A percentile compares a stretch with the other conserved stretches of the same genome.
These are phyloP conservation scores for Physella acuta DNA, from an alignment of 1,140 invertebrate genomes.

Conservation along the genomic window DNA sequence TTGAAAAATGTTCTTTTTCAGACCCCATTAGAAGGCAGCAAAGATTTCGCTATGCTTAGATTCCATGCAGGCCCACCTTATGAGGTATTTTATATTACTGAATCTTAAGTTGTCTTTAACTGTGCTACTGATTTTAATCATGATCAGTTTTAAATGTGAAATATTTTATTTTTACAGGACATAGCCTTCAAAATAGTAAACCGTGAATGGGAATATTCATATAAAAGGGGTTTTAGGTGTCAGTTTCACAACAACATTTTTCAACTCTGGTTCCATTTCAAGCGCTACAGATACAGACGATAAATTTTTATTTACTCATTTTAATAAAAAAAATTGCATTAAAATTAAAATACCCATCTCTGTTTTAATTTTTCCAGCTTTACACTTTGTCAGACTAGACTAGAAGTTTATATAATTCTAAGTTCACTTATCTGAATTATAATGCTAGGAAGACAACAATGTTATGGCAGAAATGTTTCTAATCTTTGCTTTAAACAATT, in stretches of 20 bases:
- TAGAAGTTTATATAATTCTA: too few relatives aligned
- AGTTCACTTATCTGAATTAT: too few relatives aligned
- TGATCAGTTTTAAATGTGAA: slow-evolving; percentile 1
- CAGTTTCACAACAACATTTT: slow-evolving; percentile 99
- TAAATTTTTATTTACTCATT: too few relatives aligned
- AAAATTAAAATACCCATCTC: too few relatives aligned
- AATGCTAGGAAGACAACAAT: too few relatives aligned
- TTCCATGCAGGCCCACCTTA: slow-evolving; percentile 98
- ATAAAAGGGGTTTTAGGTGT: slow-evolving; percentile 95
- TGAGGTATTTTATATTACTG: slow-evolving; percentile 71
- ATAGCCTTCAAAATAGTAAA: slow-evolving; percentile 99
- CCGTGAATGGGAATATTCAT: slow-evolving; percentile 98
- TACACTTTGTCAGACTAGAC: too few relatives aligned
- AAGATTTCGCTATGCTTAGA: slow-evolving; percentile 90
- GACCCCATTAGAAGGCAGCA: slow-evolving; percentile 87
- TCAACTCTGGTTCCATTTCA: slow-evolving; percentile 99
- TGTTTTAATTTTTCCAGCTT: too few relatives aligned
- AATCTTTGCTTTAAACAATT: too few relatives aligned
- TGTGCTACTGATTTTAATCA: not conserved
- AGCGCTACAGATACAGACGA: slow-evolving; percentile 92
- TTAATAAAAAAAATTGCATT: too few relatives aligned
- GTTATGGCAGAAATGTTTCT: too few relatives aligned
- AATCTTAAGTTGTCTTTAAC: too few relatives aligned
- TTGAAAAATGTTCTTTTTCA: slow-evolving; percentile 59
- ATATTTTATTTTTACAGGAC: slow-evolving; percentile 65